Percentiles rank a stretch among this genome's conserved stretches.
These are phyloP conservation scores for Thera britannica DNA, from an alignment of 2,888 invertebrate genomes.

Conservation along the genomic window DNA sequence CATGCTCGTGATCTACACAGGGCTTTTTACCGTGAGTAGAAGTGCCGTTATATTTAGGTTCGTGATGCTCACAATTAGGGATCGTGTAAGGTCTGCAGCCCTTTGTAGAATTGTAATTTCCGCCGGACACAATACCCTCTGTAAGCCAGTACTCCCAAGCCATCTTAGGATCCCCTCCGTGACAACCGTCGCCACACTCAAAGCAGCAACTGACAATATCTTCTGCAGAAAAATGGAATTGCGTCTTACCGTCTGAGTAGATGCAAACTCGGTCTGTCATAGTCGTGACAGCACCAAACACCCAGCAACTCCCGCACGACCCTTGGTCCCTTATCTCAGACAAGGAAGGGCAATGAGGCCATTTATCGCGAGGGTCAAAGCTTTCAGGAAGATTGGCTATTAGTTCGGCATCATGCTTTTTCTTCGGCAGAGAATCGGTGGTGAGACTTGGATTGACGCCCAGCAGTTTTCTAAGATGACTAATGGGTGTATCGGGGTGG, in stretches of 20 bases:
- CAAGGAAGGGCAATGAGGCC: constrained; percentile 94
- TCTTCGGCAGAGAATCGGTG: constrained; percentile 15
- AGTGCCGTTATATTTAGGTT: constrained; percentile 83
- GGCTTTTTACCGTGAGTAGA: constrained; percentile 81
- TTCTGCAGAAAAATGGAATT: constrained; percentile 93
- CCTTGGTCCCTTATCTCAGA: constrained; percentile 93
- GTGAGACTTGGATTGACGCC: constrained; percentile 85
- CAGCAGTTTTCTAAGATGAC: constrained; percentile 81
- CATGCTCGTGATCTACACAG: constrained; percentile 86
- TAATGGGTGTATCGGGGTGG: constrained; percentile 81
- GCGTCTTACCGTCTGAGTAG: constrained; percentile 87
- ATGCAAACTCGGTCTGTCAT: constrained; percentile 93
- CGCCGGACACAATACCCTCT: constrained; percentile 26
- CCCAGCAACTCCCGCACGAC: constrained; percentile 97
- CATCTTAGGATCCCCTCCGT: constrained; percentile 7
- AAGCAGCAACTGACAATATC: constrained; percentile 89
- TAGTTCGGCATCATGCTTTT: constrained; percentile 60
- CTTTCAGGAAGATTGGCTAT: constrained; percentile 86
- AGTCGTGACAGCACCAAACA: constrained; percentile 88
- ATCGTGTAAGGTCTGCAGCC: constrained; percentile 58
- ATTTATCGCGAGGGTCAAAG: constrained; percentile 92
- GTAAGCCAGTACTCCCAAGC: constrained; percentile 22
- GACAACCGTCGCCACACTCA: constrained; percentile 15
- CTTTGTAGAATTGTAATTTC: constrained; percentile 23
- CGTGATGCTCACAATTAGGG: constrained; percentile 95